Evolutionary conservation across 2,113 vertebrate genomes (phyloP), one percentile per base, ranked within the genome.

Genomic region (Phylloscopus trochilus): DNA sequence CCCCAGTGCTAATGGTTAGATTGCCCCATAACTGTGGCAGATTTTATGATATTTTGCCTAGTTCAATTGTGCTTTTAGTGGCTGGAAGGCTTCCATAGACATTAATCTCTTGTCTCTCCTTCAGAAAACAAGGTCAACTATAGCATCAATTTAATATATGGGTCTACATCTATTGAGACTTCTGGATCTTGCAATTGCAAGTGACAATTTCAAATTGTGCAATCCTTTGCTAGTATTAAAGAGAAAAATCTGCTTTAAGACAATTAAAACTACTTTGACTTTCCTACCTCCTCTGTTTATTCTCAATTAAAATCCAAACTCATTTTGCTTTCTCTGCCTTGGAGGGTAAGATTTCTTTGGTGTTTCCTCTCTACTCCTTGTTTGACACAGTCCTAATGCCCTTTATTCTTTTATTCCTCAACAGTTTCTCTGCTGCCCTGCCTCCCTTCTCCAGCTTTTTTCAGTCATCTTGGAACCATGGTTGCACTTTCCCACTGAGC

Each of bases 41-140:
- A 67, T 93, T 83, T 89, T 81, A 66, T 81, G 33, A 35, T 90
- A 84, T 94, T 97, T 96, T 90, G 24, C 73, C 68, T 84, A 44
- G 43, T 90, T 87, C 33, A 80, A 9, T 83, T 83, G 56, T 70
- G 72, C 79, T 96, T 90, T 76, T 81, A 83, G 59, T 58, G 62
- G 11, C 43, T 95, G 92, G 91, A 95, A 88, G 58, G 27, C 44
- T 91, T 95, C 91, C 85, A 90, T 51, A 11, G 69, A 64, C 51
- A 49, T 94, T 95, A 97, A 93, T 96, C 56, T 83, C 51, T 72
- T 62, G 18, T 79, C 39, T 96, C 28, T 92, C 81, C 81, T 96
- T 88, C 82, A 83, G 58, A 43, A 92, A 79, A 69, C 64, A 84
- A 95, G 93, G 92, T 95, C 92, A 95, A 2, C 59, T 79, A 10